Percentiles rank a stretch among this genome's conserved stretches.
Evolutionary conservation across 2,113 vertebrate species (phyloP).

Genomic region (Lampris megalopsis): DNA sequence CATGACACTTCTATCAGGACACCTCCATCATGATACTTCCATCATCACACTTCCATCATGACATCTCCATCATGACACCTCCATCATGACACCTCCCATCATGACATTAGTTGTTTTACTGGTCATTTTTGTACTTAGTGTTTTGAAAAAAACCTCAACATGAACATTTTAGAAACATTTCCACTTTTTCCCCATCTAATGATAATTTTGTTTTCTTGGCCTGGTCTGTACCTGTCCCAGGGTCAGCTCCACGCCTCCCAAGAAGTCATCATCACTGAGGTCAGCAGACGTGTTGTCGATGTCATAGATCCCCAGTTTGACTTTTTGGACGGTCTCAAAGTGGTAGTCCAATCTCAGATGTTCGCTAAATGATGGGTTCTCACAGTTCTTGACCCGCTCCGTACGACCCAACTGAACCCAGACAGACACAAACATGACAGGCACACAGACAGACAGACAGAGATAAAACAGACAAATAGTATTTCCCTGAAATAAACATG

Average conservation of each 20-base stretch:
- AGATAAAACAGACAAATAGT: no score
- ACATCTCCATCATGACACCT: no score
- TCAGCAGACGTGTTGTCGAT: slow-evolving; percentile 90
- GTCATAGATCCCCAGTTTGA: slow-evolving; percentile 89
- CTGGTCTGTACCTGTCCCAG: slow-evolving; percentile 87
- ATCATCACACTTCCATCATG: no score
- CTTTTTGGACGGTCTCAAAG: slow-evolving; percentile 92
- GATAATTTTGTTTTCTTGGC: background rate
- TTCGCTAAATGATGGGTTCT: slow-evolving; percentile 89
- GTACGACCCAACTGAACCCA: slow-evolving; percentile 85
- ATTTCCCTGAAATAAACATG: no score
- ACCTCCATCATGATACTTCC: no score
- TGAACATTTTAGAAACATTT: background rate
- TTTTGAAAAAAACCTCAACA: background rate
- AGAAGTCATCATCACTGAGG: slow-evolving; percentile 89
- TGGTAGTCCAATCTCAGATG: slow-evolving; percentile 88
- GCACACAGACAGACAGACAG: no score
- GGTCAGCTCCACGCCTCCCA: slow-evolving; percentile 89
- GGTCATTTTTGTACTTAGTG: no score
- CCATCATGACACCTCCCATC: no score
- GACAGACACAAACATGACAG: background rate
- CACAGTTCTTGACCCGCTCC: slow-evolving; percentile 87
- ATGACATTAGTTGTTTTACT: no score
- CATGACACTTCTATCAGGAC: no score
- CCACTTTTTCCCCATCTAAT: background rate